Evolutionary conservation across 1,140 invertebrate species (phyloP).

Genomic region (Pissodes strobi): DNA sequence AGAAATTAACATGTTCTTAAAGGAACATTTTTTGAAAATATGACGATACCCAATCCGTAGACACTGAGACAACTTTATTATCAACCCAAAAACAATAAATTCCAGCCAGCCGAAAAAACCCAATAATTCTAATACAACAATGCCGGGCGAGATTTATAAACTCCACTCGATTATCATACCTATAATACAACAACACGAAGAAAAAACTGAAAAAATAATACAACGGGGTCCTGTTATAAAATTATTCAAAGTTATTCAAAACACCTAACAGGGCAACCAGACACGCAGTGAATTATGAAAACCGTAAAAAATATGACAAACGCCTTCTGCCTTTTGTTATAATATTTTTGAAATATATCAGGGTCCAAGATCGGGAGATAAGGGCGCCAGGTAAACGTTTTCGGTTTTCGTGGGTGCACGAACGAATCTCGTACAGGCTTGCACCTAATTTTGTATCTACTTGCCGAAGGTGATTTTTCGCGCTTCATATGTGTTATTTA

Average conservation of each 20-base stretch:
- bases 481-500: too few species aligned
- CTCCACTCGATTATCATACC: constrained; percentile 31
- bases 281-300: constrained; percentile 47
- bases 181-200: constrained; percentile 27
- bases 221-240: constrained; percentile 36
- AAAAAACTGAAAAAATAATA: constrained; percentile 23
- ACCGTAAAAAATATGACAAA: constrained; percentile 52
- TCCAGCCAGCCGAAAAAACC: too few species aligned
- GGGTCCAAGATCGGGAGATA: constrained; percentile 39
- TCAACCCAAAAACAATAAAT: too few species aligned
- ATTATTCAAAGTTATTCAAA: constrained; percentile 53
- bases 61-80: too few species aligned
- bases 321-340: constrained; percentile 48
- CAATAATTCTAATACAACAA: constrained; percentile 15
- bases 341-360: constrained; percentile 49
- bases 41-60: too few species aligned
- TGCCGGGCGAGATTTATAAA: constrained; percentile 18
- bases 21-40: too few species aligned
- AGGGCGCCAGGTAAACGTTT: constrained; percentile 42
- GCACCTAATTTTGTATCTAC: too few species aligned
- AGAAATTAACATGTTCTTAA: too few species aligned
- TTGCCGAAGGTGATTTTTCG: too few species aligned
- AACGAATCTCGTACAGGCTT: too few species aligned
- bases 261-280: constrained; percentile 37
- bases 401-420: constrained; percentile 6